phyloP scores from a whole-genome alignment of 53 echinoderm and acorn worm species.

The Stichopus horrens region DNA sequence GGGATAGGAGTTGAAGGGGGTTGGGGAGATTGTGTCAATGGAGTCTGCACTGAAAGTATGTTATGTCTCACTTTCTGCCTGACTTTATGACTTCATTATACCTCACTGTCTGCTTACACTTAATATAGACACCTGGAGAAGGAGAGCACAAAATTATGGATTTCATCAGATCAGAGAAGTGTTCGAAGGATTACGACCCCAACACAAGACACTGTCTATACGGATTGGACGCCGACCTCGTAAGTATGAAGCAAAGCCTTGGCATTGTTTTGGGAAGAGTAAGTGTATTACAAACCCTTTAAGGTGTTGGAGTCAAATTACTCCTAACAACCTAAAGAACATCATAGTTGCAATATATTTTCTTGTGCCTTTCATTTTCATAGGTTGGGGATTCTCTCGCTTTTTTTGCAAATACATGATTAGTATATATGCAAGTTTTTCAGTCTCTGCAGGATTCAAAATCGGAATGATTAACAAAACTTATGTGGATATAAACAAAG shows the following conservation, averaged over 20 bases:
- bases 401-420: too few relatives aligned
- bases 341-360: too few relatives aligned
- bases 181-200: slow-evolving; percentile 68
- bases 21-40: too few relatives aligned
- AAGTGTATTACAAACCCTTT: neutral
- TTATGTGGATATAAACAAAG: too few relatives aligned
- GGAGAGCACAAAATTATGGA: slow-evolving; percentile 99
- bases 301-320: neutral
- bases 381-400: neutral
- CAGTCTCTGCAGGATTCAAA: too few relatives aligned
- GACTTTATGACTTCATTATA: neutral
- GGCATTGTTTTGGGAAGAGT: neutral
- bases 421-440: too few relatives aligned
- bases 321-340: neutral
- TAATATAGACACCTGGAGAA: slow-evolving; percentile 86
- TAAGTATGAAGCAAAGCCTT: slow-evolving; percentile 38
- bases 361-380: neutral
- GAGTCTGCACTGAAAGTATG: too few relatives aligned
- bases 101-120: neutral
- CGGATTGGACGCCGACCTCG: slow-evolving; percentile 96
- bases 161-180: slow-evolving; percentile 88
- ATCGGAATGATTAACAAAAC: too few relatives aligned
- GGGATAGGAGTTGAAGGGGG: too few relatives aligned
- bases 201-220: slow-evolving; percentile 97
- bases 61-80: too few relatives aligned